A percentile compares a stretch with the other conserved stretches of the same genome.
These are phyloP conservation scores for Galago senegalensis DNA, from an alignment of 2,797 vertebrate species.

Conservation along the genomic window DNA sequence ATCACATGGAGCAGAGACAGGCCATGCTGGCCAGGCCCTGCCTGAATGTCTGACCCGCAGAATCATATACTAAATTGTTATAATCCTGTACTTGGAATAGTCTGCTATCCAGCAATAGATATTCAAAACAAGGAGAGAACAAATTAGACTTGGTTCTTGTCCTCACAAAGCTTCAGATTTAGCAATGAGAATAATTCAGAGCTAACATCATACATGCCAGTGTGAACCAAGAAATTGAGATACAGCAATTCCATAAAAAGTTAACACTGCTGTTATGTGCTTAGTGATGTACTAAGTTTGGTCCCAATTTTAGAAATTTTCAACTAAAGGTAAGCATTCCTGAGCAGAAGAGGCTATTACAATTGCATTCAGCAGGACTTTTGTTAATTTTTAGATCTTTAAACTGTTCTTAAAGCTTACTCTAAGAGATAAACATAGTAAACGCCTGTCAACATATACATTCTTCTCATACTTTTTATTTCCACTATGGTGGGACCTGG, in stretches of 20 bases:
- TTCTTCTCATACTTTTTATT: neutral
- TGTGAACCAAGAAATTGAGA: constrained; percentile 9
- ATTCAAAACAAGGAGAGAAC: constrained; percentile 24
- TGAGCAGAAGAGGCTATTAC: neutral
- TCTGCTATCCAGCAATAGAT: neutral
- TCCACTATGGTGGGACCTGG: neutral
- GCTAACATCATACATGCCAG: neutral
- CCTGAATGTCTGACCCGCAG: constrained; percentile 21
- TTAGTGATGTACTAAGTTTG: constrained; percentile 28
- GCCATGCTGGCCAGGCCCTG: neutral
- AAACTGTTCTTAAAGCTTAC: constrained; percentile 50
- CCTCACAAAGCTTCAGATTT: constrained; percentile 16
- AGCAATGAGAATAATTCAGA: constrained; percentile 45
- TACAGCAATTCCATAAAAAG: constrained; percentile 23
- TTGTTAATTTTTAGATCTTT: constrained; percentile 44
- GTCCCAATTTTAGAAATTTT: constrained; percentile 33
- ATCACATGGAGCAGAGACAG: neutral
- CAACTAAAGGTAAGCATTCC: neutral
- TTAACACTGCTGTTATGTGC: neutral
- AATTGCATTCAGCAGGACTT: neutral
- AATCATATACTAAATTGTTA: constrained; percentile 37
- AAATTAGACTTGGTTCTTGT: neutral
- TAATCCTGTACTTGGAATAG: neutral
- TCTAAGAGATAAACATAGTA: constrained; percentile 19
- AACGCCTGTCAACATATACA: neutral